Percentiles rank a stretch among this genome's conserved stretches.
phyloP scores from a whole-genome alignment of 2,113 vertebrate species.

The human region GRCh38 chr15:98723501-98724000 shows the following conservation, averaged over 20 bases:
- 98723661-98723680: not conserved
- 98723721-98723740: not conserved
- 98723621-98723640: not conserved
- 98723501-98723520: constrained; percentile 35
- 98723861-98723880: constrained; percentile 54
- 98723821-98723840: constrained; percentile 28
- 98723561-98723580: not conserved
- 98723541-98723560: constrained; percentile 36
- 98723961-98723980: constrained; percentile 81
- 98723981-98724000: constrained; percentile 66
- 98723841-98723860: constrained; percentile 72
- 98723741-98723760: constrained; percentile 36
- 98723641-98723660: not conserved
- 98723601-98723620: not conserved
- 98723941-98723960: constrained; percentile 78
- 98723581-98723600: not conserved
- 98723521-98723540: not conserved
- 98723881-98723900: constrained; percentile 69
- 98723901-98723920: constrained; percentile 54
- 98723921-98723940: constrained; percentile 76
- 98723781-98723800: constrained; percentile 30
- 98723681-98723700: not conserved
- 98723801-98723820: constrained; percentile 65
- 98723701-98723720: not conserved
- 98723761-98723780: not conserved